These are phyloP conservation scores for Drosophila arawakana DNA, from an alignment of 1,140 invertebrate genomes.

Conservation along the genomic window DNA sequence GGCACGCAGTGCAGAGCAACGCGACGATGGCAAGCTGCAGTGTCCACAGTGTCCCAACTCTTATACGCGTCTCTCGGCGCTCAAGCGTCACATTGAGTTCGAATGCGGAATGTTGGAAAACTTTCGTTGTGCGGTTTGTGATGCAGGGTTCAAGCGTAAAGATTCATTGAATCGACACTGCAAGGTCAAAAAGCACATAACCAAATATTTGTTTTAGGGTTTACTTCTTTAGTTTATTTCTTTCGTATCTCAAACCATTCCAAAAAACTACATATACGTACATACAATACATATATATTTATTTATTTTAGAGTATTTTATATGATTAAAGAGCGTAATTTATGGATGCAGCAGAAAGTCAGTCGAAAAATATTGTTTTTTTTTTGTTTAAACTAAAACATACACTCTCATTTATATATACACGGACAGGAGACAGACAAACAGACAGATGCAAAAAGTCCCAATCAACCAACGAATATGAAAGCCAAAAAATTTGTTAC, in stretches of 20 bases:
- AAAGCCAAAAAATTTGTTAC: constrained; percentile 44
- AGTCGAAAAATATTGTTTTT: constrained; percentile 8
- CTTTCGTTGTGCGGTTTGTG: constrained; percentile 69
- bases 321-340: constrained; percentile 36
- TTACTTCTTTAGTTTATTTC: not conserved
- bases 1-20: constrained; percentile 57
- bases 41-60: constrained; percentile 72
- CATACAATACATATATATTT: constrained; percentile 4
- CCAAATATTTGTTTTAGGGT: constrained; percentile 74
- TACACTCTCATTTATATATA: not conserved
- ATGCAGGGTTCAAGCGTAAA: constrained; percentile 77
- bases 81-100: constrained; percentile 75
- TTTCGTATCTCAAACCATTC: not conserved
- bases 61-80: constrained; percentile 68
- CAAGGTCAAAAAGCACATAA: constrained; percentile 74
- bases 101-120: constrained; percentile 62
- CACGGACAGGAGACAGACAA: not conserved
- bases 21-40: constrained; percentile 70
- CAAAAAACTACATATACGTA: constrained; percentile 12
- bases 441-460: constrained; percentile 47
- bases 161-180: constrained; percentile 84
- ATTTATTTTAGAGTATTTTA: constrained; percentile 21
- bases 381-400: constrained; percentile 17
- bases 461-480: constrained; percentile 64
- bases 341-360: constrained; percentile 14